Base-by-base conservation (phyloP, 2,888 invertebrate species). In the Plebejus melissa region DNA sequence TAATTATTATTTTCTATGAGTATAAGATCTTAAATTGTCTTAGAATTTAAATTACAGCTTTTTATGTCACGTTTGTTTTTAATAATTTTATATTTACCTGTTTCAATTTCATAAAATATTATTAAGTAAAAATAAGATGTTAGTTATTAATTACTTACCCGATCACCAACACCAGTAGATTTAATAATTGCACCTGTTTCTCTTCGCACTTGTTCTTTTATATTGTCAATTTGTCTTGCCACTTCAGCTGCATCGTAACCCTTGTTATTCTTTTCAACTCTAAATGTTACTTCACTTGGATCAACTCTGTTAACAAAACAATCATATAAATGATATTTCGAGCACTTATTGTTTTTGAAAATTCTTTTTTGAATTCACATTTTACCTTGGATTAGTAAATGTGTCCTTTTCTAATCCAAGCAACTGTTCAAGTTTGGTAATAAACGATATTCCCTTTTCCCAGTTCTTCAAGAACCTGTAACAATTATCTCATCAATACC, bases 111-210 rank as follows among this genome's bases (percentile, higher is more conserved):
- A 60, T 28, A 9, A 28, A 41, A 9, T 41, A 9, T 41, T 41
- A 9, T 11, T 9, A 46, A 9, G 46, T 22, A 9, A 60, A 60
- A 2, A 60, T 28, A 38, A 22, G 22, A 77, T 16, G 46, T 32
- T 0, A 46, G 70, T 32, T 32, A 11, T 46, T 46, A 58, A 11
- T 46, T 46, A 58, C 89, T 94, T 91, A 97, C 97, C 94, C 96
- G 95, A 83, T 97, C 96, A 41, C 98, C 98, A 76, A 98, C 95
- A 57, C 97, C 97, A 36, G 96, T 96, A 50, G 95, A 94, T 38
- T 95, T 86, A 70, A 97, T 95, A 80, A 96, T 95, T 7, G 96
- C 95, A 50, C 97, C 96, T 38, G 96, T 94, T 76, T 94, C 93
- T 9, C 94, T 91, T 74, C 95, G 94, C 46, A 98, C 89, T 81